phyloP scores from a whole-genome alignment of 2,113 vertebrate species.

The Deroptyus accipitrinus region DNA sequence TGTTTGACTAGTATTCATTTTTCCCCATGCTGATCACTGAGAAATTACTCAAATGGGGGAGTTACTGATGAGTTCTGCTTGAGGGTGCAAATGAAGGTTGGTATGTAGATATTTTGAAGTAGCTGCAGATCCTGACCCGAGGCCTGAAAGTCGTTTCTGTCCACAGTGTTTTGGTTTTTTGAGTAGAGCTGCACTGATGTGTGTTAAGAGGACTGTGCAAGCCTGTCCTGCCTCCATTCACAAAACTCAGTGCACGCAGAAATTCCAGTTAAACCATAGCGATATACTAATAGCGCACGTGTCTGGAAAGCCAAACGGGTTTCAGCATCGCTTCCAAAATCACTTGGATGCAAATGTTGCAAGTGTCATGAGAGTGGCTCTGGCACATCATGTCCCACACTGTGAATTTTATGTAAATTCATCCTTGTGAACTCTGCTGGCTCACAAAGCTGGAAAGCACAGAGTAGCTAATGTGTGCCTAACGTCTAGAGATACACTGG shows the following conservation, averaged over 20 bases:
- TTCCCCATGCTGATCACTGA: neutral
- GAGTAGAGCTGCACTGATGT: neutral
- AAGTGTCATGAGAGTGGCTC: neutral
- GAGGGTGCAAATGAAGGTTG: neutral
- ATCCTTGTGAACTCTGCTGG: neutral
- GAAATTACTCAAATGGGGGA: neutral
- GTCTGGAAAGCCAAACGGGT: neutral
- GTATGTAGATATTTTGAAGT: neutral
- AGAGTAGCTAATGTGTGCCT: neutral
- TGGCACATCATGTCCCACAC: neutral
- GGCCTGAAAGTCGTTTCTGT: neutral
- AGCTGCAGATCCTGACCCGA: neutral
- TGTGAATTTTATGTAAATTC: neutral
- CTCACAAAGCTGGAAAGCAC: neutral
- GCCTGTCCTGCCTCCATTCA: neutral
- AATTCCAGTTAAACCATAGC: neutral
- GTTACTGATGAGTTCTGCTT: neutral
- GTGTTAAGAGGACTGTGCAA: neutral
- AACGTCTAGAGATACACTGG: neutral
- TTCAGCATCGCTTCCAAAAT: neutral
- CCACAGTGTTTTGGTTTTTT: neutral
- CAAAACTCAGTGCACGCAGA: neutral
- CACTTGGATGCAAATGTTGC: neutral
- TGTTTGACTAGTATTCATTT: neutral
- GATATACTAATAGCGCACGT: accelerated